Evolutionary conservation across 2,888 invertebrate species (phyloP).

Genomic region (Herminia tarsipennalis): DNA sequence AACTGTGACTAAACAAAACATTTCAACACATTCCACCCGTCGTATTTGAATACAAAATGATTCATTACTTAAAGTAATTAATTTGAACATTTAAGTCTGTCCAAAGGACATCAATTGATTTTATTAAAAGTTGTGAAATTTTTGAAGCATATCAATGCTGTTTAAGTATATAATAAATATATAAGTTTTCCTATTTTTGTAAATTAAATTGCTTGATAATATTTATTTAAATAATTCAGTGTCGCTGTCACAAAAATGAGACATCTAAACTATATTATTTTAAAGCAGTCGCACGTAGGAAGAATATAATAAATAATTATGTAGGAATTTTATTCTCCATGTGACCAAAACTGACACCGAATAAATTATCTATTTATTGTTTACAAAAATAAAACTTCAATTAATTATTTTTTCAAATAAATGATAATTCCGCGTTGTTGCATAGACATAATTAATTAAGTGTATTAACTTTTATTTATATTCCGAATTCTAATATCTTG

Average conservation of each 20-base stretch:
- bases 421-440: slow-evolving; percentile 23
- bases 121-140: slow-evolving; percentile 71
- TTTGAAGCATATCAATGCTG: slow-evolving; percentile 72
- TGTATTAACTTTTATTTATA: slow-evolving; percentile 53
- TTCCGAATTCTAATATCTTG: slow-evolving; percentile 51
- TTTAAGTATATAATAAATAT: slow-evolving; percentile 55
- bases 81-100: slow-evolving; percentile 31
- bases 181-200: slow-evolving; percentile 61
- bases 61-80: slow-evolving; percentile 22
- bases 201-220: slow-evolving; percentile 44
- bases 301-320: slow-evolving; percentile 51
- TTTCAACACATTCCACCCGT: slow-evolving; percentile 43
- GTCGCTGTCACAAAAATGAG: slow-evolving; percentile 29
- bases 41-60: slow-evolving; percentile 39
- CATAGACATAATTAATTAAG: slow-evolving; percentile 17
- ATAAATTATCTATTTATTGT: slow-evolving; percentile 25
- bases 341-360: slow-evolving; percentile 72
- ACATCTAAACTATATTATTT: slow-evolving; percentile 24
- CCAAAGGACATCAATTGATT: slow-evolving; percentile 63
- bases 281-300: slow-evolving; percentile 57
- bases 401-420: slow-evolving; percentile 20
- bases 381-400: slow-evolving; percentile 11
- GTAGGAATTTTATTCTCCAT: slow-evolving; percentile 67
- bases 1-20: slow-evolving; percentile 15
- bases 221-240: slow-evolving; percentile 29